These are phyloP conservation scores for Picathartes gymnocephalus DNA, from an alignment of 2,113 vertebrate species.

Conservation along the genomic window DNA sequence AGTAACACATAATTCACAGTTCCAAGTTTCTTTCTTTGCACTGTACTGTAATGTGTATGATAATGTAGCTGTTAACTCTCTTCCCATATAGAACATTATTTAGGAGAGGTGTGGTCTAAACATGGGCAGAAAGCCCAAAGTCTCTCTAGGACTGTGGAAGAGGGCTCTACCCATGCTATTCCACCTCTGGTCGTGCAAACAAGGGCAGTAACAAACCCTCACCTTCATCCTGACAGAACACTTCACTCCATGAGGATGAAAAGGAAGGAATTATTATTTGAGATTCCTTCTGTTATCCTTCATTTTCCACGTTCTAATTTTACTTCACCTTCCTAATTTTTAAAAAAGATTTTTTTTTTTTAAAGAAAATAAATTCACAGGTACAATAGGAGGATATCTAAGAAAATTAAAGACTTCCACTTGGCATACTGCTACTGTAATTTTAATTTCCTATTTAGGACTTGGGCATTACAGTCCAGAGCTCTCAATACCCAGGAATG, in stretches of 20 bases:
- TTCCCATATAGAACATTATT: background rate
- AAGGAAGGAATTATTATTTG: background rate
- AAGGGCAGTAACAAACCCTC: background rate
- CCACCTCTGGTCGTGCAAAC: accelerated
- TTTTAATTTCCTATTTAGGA: background rate
- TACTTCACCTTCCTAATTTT: background rate
- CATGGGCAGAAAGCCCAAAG: background rate
- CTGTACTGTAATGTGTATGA: background rate
- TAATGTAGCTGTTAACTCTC: background rate
- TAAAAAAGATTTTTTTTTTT: background rate
- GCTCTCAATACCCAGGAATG: background rate
- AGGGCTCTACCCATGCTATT: background rate
- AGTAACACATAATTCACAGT: background rate
- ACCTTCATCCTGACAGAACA: background rate
- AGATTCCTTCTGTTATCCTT: background rate
- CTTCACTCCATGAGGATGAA: background rate
- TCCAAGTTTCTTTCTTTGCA: background rate
- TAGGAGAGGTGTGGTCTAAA: background rate
- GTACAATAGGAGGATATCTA: background rate
- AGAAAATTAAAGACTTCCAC: background rate
- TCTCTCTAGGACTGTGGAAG: background rate
- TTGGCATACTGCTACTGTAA: background rate
- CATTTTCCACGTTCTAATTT: background rate
- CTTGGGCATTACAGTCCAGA: background rate
- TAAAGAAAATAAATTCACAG: background rate